These are phyloP conservation scores for Protula sp. DNA, from an alignment of 2,888 invertebrate genomes.

Conservation along the genomic window DNA sequence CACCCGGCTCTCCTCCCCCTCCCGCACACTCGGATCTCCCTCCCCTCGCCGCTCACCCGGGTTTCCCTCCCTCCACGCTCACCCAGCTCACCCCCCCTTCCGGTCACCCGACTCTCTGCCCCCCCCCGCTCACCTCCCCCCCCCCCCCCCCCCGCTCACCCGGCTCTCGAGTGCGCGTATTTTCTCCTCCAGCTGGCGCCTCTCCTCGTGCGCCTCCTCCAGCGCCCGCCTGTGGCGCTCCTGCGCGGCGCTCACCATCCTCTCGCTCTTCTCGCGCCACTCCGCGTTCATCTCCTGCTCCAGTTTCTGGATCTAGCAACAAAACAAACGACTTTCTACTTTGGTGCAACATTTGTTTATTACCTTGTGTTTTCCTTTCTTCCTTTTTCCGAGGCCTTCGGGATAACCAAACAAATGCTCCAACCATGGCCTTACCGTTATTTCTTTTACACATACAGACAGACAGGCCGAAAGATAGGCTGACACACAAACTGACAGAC, in stretches of 20 bases:
- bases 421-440: too few species aligned
- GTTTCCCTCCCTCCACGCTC: not conserved
- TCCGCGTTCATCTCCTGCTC: constrained; percentile 41
- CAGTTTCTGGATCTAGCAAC: constrained; percentile 33
- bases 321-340: not conserved
- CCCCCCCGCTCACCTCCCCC: too few species aligned
- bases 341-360: too few species aligned
- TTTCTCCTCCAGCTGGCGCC: constrained; percentile 31
- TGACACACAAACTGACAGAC: too few species aligned
- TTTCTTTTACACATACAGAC: too few species aligned
- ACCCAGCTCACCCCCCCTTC: not conserved
- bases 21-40: not conserved
- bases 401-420: too few species aligned
- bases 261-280: constrained; percentile 43
- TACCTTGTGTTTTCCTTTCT: too few species aligned
- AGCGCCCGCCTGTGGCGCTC: constrained; percentile 39
- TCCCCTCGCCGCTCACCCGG: not conserved
- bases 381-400: too few species aligned
- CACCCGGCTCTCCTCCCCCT: not conserved
- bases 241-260: constrained; percentile 26
- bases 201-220: constrained; percentile 33
- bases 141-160: constrained; percentile 17
- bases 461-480: too few species aligned
- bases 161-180: constrained; percentile 32
- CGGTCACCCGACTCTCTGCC: too few species aligned